Conservation (phyloP, 2,113 vertebrate species). For the Brachirus orientalis region DNA sequence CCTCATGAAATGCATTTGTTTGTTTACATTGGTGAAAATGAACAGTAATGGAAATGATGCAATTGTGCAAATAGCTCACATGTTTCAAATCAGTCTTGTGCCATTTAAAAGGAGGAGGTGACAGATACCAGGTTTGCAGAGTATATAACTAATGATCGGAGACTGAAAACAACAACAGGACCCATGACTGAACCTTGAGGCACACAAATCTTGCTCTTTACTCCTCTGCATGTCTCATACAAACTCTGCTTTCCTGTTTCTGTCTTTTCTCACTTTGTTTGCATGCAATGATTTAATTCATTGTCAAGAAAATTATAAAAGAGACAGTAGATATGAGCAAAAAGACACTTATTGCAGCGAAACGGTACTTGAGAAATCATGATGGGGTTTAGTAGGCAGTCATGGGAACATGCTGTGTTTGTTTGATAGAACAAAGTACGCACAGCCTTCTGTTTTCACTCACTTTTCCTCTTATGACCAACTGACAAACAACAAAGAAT, state of each 20-base stretch:
- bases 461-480: constrained; percentile 23
- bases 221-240: too few relatives aligned
- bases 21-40: too few relatives aligned
- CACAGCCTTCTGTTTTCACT: constrained; percentile 36
- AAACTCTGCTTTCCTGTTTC: too few relatives aligned
- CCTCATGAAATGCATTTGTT: too few relatives aligned
- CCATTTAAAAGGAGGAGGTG: not conserved
- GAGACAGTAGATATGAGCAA: not conserved
- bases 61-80: too few relatives aligned
- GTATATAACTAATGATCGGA: not conserved
- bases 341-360: not conserved
- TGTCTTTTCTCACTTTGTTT: too few relatives aligned
- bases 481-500: constrained; percentile 35
- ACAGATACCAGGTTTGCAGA: not conserved
- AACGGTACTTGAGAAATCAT: constrained; percentile 1
- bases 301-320: not conserved
- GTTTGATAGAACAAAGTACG: constrained; percentile 44
- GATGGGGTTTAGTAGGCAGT: constrained; percentile 19
- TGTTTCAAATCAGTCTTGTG: too few relatives aligned
- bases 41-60: too few relatives aligned
- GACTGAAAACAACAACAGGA: constrained; percentile 12
- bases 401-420: constrained; percentile 22
- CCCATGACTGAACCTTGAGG: not conserved
- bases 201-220: constrained; percentile 3
- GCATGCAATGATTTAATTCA: not conserved